Percentiles rank a stretch among this genome's conserved stretches.
phyloP scores from a whole-genome alignment of 2,888 invertebrate genomes.

The Heteromurus nitidus region DNA sequence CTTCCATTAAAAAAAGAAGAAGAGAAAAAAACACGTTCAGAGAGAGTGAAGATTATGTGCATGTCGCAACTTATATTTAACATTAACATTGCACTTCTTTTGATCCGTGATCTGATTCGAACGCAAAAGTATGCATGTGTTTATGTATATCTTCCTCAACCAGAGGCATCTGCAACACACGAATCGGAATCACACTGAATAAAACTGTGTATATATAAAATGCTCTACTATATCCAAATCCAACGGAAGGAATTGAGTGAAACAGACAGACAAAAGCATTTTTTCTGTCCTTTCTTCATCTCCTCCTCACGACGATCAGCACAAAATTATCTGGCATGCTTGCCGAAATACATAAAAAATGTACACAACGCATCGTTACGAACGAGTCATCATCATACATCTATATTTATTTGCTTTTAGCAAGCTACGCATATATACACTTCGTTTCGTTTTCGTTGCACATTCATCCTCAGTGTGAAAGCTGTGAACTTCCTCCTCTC shows the following conservation, averaged over 20 bases:
- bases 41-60: too few species aligned
- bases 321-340: slow-evolving; percentile 10
- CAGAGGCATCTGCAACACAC: too few species aligned
- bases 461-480: background rate
- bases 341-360: background rate
- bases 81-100: too few species aligned
- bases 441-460: too few species aligned
- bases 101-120: background rate
- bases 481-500: background rate
- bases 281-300: slow-evolving; percentile 9
- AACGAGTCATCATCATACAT: background rate
- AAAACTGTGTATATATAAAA: too few species aligned
- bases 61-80: too few species aligned
- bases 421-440: too few species aligned
- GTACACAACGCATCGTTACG: background rate
- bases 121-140: background rate
- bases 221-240: too few species aligned
- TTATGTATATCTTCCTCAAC: too few species aligned
- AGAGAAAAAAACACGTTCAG: too few species aligned
- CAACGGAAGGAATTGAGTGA: background rate
- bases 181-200: too few species aligned
- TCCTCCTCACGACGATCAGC: slow-evolving; percentile 1
- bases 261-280: slow-evolving; percentile 8
- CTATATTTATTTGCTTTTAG: background rate
- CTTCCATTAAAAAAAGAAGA: background rate